phyloP scores from a whole-genome alignment of 1,140 invertebrate species.

The Cherax quadricarinatus region DNA sequence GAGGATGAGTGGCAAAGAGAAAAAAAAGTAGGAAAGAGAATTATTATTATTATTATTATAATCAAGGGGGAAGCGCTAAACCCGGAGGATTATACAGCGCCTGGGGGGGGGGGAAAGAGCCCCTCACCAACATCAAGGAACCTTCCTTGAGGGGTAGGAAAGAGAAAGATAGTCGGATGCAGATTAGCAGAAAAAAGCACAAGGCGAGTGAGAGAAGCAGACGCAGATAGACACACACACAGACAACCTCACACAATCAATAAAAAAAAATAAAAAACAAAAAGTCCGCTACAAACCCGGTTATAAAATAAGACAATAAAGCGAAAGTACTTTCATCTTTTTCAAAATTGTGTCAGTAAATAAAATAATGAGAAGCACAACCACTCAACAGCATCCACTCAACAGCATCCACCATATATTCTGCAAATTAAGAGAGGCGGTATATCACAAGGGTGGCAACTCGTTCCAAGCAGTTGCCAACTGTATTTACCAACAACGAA shows the following conservation, averaged over 20 bases:
- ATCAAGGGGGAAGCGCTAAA: background rate
- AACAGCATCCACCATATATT: background rate
- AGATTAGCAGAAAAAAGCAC: background rate
- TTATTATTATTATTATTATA: no score
- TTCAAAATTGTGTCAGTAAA: no score
- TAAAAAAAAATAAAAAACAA: background rate
- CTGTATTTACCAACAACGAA: background rate
- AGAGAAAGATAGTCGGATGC: background rate
- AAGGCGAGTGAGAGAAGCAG: background rate
- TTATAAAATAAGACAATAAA: background rate
- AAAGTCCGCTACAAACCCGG: background rate
- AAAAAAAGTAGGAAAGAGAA: background rate
- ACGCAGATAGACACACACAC: no score
- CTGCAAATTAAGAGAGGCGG: background rate
- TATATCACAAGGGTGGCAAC: background rate
- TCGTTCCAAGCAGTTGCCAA: background rate
- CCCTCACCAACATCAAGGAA: no score
- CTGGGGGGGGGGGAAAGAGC: no score
- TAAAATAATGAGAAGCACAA: no score
- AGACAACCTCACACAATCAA: no score
- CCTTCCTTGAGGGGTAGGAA: no score
- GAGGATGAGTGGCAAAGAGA: no score
- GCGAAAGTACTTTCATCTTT: background rate
- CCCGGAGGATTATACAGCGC: no score
- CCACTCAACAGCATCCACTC: background rate